Evolutionary conservation across 2,888 invertebrate genomes (phyloP).

Genomic region (Heliothis peltigera): DNA sequence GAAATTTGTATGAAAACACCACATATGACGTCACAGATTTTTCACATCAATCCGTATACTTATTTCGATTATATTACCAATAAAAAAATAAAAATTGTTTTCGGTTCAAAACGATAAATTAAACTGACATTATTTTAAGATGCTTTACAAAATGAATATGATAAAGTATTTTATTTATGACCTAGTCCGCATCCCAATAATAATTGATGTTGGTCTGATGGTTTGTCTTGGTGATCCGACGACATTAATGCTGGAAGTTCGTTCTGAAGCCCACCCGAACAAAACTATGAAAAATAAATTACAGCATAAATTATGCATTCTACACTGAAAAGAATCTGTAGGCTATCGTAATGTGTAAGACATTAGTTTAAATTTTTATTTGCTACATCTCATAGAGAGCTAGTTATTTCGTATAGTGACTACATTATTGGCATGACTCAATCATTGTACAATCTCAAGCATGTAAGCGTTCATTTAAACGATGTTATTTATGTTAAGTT

Average conservation of each 20-base stretch:
- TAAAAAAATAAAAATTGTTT: too few species aligned
- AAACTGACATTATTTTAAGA: too few species aligned
- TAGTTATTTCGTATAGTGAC: constrained; percentile 61
- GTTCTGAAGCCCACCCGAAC: neutral
- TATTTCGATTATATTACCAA: too few species aligned
- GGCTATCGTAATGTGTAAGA: constrained; percentile 56
- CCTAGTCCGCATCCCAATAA: too few species aligned
- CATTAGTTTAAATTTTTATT: constrained; percentile 66
- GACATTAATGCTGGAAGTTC: neutral
- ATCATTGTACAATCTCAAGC: constrained; percentile 68
- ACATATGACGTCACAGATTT: too few species aligned
- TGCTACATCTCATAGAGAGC: constrained; percentile 68
- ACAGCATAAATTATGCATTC: neutral
- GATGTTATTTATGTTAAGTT: constrained; percentile 49
- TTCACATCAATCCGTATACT: too few species aligned
- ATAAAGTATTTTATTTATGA: too few species aligned
- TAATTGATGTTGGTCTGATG: too few species aligned
- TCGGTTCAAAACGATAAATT: too few species aligned
- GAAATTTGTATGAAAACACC: too few species aligned
- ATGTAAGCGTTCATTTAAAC: constrained; percentile 65
- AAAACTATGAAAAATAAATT: neutral
- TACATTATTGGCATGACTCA: constrained; percentile 65
- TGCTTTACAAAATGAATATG: too few species aligned
- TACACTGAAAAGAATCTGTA: constrained; percentile 54
- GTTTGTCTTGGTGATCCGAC: neutral